Conservation (phyloP, 2,797 vertebrate species). For the Bradypodion pumilum region DNA sequence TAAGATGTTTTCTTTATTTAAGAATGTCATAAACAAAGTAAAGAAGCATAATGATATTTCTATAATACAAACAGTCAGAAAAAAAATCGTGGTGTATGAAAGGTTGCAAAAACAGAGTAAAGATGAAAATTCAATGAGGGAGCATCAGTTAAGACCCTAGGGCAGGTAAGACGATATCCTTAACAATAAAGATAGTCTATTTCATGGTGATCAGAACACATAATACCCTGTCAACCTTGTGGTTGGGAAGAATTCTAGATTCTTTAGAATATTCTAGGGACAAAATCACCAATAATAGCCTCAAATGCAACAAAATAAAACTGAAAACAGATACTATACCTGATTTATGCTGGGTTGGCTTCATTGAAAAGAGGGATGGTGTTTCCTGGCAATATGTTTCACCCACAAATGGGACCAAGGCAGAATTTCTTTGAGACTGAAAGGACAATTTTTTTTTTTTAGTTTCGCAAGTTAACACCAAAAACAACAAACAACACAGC, state of each 20-base stretch:
- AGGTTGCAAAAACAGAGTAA: background rate
- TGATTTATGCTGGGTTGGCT: constrained; percentile 65
- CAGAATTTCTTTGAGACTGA: constrained; percentile 74
- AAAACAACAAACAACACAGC: background rate
- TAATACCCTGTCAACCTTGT: background rate
- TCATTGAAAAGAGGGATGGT: constrained; percentile 53
- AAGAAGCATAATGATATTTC: background rate
- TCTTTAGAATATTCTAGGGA: constrained; percentile 17
- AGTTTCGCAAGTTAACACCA: constrained; percentile 10
- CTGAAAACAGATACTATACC: constrained; percentile 66
- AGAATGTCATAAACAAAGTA: background rate
- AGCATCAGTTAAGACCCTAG: background rate
- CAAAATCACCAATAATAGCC: background rate
- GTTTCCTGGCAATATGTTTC: constrained; percentile 46
- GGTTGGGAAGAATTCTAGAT: background rate
- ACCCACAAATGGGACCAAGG: constrained; percentile 73
- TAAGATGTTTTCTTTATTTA: background rate
- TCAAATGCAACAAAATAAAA: background rate
- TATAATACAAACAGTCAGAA: background rate
- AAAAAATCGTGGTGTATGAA: background rate
- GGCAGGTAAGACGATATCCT: background rate
- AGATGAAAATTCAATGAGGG: background rate
- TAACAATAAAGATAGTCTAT: background rate
- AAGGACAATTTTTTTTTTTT: constrained; percentile 66
- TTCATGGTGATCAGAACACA: background rate